These are phyloP conservation scores for Bombyx mandarina DNA, from an alignment of 1,140 invertebrate genomes.

Conservation along the genomic window DNA sequence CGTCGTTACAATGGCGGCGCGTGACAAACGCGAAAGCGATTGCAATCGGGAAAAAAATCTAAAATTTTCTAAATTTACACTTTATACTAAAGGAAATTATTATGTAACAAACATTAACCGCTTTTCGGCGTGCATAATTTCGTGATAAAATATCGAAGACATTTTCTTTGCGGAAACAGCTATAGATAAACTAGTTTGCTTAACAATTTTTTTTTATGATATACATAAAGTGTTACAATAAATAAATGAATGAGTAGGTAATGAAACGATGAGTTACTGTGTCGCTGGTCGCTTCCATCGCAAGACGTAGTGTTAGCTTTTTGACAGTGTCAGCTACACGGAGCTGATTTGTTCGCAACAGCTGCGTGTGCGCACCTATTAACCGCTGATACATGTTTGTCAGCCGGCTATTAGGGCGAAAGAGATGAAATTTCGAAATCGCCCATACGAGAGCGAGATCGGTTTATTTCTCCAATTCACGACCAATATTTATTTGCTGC, in stretches of 20 bases:
- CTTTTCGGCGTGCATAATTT: too few relatives aligned
- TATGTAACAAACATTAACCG: too few relatives aligned
- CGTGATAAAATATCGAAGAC: too few relatives aligned
- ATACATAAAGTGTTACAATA: not conserved
- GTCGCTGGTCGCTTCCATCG: conserved; percentile 27
- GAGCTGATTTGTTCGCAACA: conserved; percentile 69
- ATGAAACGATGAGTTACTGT: not conserved
- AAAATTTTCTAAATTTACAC: not conserved
- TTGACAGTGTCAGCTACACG: conserved; percentile 66
- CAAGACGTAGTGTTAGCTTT: conserved; percentile 42
- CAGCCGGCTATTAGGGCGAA: conserved; percentile 66
- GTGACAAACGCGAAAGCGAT: conserved; percentile 15
- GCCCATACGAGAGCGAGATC: conserved; percentile 58
- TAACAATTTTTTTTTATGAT: too few relatives aligned
- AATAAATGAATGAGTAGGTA: not conserved
- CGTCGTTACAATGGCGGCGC: conserved; percentile 20
- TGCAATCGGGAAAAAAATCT: not conserved
- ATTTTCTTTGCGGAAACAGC: too few relatives aligned
- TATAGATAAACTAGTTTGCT: too few relatives aligned
- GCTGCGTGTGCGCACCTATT: conserved; percentile 66
- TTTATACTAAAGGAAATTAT: too few relatives aligned
- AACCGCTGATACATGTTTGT: conserved; percentile 69
- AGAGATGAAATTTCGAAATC: conserved; percentile 56
- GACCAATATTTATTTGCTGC: conserved; percentile 61
- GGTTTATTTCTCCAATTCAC: conserved; percentile 59